These are phyloP conservation scores for Azemiops feae DNA, from an alignment of 2,113 vertebrate species.

Conservation along the genomic window DNA sequence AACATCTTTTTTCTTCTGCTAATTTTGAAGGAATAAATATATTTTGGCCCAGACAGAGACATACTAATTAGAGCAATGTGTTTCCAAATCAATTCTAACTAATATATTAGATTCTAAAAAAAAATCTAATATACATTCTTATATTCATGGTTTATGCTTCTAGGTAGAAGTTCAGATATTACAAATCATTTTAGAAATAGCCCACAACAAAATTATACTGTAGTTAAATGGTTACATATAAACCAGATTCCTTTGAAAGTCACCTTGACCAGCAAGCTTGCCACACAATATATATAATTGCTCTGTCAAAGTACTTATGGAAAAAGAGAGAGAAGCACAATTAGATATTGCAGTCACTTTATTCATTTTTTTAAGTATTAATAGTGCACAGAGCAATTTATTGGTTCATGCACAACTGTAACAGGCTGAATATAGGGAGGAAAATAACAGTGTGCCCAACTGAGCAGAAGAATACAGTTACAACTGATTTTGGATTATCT, in stretches of 20 bases:
- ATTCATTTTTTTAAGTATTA: background rate
- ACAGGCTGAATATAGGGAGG: background rate
- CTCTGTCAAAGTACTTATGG: background rate
- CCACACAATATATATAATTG: background rate
- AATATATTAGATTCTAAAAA: background rate
- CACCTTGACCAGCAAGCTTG: conserved; percentile 15
- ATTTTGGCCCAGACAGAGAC: background rate
- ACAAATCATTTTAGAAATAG: background rate
- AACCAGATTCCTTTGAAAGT: conserved; percentile 10
- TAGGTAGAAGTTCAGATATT: background rate
- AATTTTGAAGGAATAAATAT: background rate
- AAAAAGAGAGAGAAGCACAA: background rate
- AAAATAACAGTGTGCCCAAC: background rate
- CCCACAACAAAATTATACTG: conserved; percentile 4
- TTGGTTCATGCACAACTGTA: background rate
- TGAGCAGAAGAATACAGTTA: background rate
- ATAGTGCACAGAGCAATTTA: background rate
- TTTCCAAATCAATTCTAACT: background rate
- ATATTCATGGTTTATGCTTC: background rate
- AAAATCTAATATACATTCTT: background rate
- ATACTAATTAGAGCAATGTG: background rate
- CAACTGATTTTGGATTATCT: background rate
- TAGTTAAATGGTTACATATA: background rate
- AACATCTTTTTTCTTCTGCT: background rate
- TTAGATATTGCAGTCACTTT: background rate